phyloP scores from a whole-genome alignment of 2,797 vertebrate genomes.

The Cottoperca gobio region DNA sequence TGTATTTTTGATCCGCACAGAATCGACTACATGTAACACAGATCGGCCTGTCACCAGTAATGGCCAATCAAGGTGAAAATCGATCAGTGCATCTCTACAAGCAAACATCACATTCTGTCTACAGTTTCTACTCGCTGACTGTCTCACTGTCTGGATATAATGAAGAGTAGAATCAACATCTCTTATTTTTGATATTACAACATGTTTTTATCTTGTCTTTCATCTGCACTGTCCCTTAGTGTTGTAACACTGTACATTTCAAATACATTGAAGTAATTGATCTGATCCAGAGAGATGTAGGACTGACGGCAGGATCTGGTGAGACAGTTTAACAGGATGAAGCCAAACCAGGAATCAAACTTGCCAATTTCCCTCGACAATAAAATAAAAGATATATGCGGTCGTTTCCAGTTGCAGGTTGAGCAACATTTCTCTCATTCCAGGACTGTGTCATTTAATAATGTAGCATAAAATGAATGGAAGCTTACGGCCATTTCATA shows the following conservation, averaged over 20 bases:
- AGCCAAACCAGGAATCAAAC: not conserved
- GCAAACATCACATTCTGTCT: too few species aligned
- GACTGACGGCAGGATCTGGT: not conserved
- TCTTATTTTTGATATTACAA: not conserved
- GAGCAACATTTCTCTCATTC: not conserved
- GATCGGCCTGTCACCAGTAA: too few species aligned
- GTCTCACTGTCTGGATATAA: too few species aligned
- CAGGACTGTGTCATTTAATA: slow-evolving; percentile 13
- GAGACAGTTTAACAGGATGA: not conserved
- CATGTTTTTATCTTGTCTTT: too few species aligned
- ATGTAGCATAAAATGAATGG: slow-evolving; percentile 1
- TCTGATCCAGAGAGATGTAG: not conserved
- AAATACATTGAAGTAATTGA: not conserved
- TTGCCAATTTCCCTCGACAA: not conserved
- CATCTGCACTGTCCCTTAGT: too few species aligned
- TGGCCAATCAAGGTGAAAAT: too few species aligned
- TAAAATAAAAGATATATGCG: not conserved
- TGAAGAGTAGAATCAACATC: not conserved
- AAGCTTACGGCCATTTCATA: not conserved
- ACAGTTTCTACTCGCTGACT: too few species aligned
- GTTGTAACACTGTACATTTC: too few species aligned
- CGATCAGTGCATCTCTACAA: too few species aligned
- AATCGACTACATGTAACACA: too few species aligned
- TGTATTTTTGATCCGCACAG: too few species aligned
- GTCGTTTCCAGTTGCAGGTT: not conserved